phyloP scores from a whole-genome alignment of 2,888 invertebrate genomes.

The Congeria kusceri region DNA sequence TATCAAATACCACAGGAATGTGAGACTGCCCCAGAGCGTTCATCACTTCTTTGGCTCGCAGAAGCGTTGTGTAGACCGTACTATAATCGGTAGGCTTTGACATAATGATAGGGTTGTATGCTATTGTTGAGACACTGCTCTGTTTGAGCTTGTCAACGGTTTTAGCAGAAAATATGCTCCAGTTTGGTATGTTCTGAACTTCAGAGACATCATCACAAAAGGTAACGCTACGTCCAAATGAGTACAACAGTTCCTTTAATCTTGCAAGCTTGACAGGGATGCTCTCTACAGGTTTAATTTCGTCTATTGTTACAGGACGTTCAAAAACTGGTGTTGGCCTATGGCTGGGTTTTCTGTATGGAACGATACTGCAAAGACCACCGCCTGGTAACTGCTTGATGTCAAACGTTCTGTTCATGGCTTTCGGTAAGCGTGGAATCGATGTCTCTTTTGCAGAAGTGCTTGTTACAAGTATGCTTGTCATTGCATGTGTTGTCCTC shows the following conservation, averaged over 20 bases:
- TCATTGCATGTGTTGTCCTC: slow-evolving; percentile 30
- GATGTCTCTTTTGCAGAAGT: background rate
- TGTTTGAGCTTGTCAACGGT: background rate
- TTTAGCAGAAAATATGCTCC: slow-evolving; percentile 12
- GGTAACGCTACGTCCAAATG: background rate
- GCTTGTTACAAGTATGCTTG: slow-evolving; percentile 9
- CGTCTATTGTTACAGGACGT: background rate
- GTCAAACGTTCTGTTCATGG: slow-evolving; percentile 13
- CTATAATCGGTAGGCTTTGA: slow-evolving; percentile 17
- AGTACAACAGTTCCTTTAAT: slow-evolving; percentile 12
- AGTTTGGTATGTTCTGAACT: background rate
- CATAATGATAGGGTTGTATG: slow-evolving; percentile 39
- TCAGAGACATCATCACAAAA: background rate
- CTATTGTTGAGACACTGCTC: slow-evolving; percentile 4
- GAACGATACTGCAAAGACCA: slow-evolving; percentile 13
- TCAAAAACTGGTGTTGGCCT: slow-evolving; percentile 12
- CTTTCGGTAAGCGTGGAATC: background rate
- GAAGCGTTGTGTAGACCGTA: slow-evolving; percentile 31
- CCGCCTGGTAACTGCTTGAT: background rate
- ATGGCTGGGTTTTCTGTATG: slow-evolving; percentile 20
- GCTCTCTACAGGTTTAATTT: too few species aligned
- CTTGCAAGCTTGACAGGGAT: background rate
- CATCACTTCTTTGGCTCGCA: slow-evolving; percentile 26
- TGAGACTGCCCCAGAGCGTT: slow-evolving; percentile 20
- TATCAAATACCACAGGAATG: slow-evolving; percentile 38